Base-by-base conservation (phyloP, 2,113 vertebrate genomes). In the Xenus cinereus region DNA sequence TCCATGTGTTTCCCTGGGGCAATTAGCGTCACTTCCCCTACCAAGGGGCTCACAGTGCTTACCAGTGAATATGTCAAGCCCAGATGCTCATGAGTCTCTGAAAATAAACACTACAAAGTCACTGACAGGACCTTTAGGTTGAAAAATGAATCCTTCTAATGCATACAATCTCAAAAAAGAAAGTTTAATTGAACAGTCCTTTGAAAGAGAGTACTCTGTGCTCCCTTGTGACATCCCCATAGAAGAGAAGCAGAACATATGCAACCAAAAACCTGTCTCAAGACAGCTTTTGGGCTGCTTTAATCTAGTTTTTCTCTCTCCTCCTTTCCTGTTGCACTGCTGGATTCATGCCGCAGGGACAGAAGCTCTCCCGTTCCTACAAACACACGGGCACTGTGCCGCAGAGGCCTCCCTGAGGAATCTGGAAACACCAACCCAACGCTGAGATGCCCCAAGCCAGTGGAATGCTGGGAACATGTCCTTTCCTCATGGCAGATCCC, bases 1-100 rank as follows among this genome's bases (percentile, higher is more conserved):
- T 77, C 89, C 67, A 54, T 87, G 64, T 67, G 91, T 43, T 95
- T 94, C 89, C 82, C 45, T 53, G 30, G 84, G 84, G 80, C 79
- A 90, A 89, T 92, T 85, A 92, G 26, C 46, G 2, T 89, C 57
- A 80, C 74, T 91, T 93, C 66, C 89, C 54, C 67, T 66, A 43
- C 24, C 86, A 73, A 66, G 73, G 53, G 53, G 66, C 66, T 93
- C 46, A 39, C 62, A 50, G 64, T 92, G 82, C 96, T 98, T 97
- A 99, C 98, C 98, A 98, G 98, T 98, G 96, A 99, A 98, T 95
- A 99, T 98, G 95, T 99, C 98, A 97, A 98, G 98, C 95, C 98
- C 97, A 68, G 98, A 98, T 91, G 98, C 98, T 94, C 98, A 98
- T 21, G 98, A 98, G 95, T 98, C 98, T 97, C 98, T 99, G 97